Conservation (phyloP, 2,888 invertebrate species). For the Seira sanloemensis region DNA sequence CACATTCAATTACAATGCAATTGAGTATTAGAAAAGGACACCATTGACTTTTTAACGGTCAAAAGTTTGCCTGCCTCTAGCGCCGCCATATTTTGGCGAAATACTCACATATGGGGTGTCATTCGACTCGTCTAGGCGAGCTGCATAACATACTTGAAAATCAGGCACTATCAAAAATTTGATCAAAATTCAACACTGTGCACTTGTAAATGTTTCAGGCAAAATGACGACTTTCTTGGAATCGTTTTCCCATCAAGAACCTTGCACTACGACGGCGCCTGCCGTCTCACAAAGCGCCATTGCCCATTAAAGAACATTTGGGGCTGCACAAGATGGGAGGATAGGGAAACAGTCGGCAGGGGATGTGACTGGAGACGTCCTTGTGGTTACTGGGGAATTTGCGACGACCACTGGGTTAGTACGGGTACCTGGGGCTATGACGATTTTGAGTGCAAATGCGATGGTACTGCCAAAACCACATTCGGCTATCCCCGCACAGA, state of each 20-base stretch:
- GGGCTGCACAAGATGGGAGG: neutral
- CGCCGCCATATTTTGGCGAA: too few species aligned
- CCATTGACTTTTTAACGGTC: too few species aligned
- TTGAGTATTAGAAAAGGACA: too few species aligned
- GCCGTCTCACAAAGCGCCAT: neutral
- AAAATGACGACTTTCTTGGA: constrained; percentile 30
- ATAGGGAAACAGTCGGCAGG: neutral
- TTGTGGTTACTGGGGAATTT: neutral
- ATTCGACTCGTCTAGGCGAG: too few species aligned
- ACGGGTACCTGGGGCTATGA: neutral
- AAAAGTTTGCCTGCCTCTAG: too few species aligned
- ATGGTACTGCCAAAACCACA: neutral
- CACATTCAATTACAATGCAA: too few species aligned
- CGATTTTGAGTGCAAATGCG: neutral
- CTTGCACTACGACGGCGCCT: constrained; percentile 2
- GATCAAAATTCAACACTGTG: too few species aligned
- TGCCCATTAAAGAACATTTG: neutral
- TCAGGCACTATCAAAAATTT: too few species aligned
- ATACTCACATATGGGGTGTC: too few species aligned
- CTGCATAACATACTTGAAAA: too few species aligned
- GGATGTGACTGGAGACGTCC: constrained; percentile 20
- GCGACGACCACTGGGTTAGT: neutral
- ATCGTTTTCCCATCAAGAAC: constrained; percentile 44
- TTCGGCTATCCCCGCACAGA: neutral
- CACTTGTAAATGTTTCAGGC: too few species aligned